Evolutionary conservation across 2,888 invertebrate genomes (phyloP), one percentile per base, ranked within the genome.

Genomic region (Plebejus anna): DNA sequence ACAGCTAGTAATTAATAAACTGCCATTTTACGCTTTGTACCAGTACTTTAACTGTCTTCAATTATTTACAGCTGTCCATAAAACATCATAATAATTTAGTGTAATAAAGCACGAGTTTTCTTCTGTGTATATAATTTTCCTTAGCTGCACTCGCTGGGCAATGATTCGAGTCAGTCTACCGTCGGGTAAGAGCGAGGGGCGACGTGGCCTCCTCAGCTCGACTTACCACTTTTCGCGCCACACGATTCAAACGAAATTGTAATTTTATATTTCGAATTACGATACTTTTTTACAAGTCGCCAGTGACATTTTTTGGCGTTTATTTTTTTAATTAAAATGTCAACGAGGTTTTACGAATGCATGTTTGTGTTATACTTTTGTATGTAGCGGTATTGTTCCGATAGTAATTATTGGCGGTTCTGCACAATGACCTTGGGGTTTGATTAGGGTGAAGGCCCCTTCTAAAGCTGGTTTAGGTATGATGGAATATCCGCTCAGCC

Each of bases 121-220:
- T 66, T 66, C 13, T 11, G 13, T 66, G 66, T 66, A 66, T 66
- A 32, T 66, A 66, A 66, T 66, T 66, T 66, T 66, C 66, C 36
- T 66, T 32, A 36, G 32, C 61, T 66, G 66, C 66, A 66, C 66
- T 66, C 66, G 66, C 66, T 66, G 16, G 32, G 66, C 32, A 66
- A 66, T 66, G 66, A 66, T 66, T 77, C 77, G 76, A 75, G 78
- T 47, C 90, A 90, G 91, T 91, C 82, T 81, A 83, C 83, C 79
- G 79, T 83, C 85, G 86, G 85, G 80, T 78, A 80, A 86, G 86
- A 84, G 81, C 84, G 89, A 86, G 87, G 85, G 80, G 83, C 81
- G 87, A 90, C 91, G 91, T 88, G 77, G 84, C 80, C 79, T 77
- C 78, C 80, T 75, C 75, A 55, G 75, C 77, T 78, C 79, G 77